Base-by-base conservation (phyloP, 2,113 vertebrate genomes). In the Chloropsis cyanopogon region DNA sequence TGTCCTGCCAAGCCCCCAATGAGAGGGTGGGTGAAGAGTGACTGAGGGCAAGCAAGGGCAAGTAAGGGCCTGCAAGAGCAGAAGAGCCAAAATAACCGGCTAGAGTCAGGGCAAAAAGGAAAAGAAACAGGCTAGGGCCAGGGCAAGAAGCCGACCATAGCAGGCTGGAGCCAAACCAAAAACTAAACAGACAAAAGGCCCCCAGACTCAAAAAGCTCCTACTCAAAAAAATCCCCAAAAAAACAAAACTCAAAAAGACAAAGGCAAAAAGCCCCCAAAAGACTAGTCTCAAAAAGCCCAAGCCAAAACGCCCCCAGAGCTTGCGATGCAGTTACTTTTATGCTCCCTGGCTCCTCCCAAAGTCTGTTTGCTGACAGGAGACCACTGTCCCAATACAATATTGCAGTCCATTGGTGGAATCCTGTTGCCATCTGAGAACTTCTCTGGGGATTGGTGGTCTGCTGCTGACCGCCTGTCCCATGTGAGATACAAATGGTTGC, bases 251-350 rank as follows among this genome's bases (percentile, higher is more conserved):
- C 24, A 42, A 64, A 78, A 77, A 41, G 5, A 22, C 23, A 41
- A n/a, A 63, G 13, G 4, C 10, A 25, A 25, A 68, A 81, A 18
- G 2, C 4, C 23, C 23, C 22, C 11, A 17, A 39, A 47, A 10
- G 22, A 16, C 17, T 47, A 37, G 10, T 26, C 25, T 39, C 28
- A 49, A 41, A 69, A n/a, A 35, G 6, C 37, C 31, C 6, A 42
- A 70, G 24, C 23, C 18, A n/a, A 15, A 42, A 29, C 13, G 0
- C 13, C 14, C 24, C 4, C 7, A 7, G 9, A 7, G 14, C 17
- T 16, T 53, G 7, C 46, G 46, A 1, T 8, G 25, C 25, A 37
- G 33, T 31, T 53, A 10, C 10, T 35, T 44, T 21, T 37, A 22
- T 14, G 11, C 13, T 4, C 22, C 22, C 11, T 22, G 33, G 21